These are phyloP conservation scores for Coturnix japonica DNA, from an alignment of 2,113 vertebrate species.

Conservation along the genomic window DNA sequence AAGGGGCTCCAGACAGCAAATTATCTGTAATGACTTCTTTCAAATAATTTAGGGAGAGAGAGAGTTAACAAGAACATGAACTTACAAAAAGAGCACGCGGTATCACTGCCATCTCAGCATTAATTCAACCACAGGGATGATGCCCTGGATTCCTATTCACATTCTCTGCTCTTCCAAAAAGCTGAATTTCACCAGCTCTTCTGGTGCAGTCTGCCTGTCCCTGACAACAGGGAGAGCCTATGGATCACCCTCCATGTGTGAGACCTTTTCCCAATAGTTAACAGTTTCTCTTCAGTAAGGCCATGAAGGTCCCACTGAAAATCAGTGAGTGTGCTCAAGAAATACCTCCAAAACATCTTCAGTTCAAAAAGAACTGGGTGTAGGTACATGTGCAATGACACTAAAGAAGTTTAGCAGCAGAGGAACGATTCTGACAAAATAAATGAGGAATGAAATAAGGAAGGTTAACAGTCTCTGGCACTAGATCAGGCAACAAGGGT, in stretches of 20 bases:
- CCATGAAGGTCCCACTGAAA: not conserved
- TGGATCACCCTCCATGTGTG: not conserved
- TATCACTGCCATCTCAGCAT: not conserved
- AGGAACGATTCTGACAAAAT: not conserved
- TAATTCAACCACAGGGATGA: not conserved
- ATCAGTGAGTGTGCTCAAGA: not conserved
- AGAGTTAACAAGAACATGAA: not conserved
- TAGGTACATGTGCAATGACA: too few relatives aligned
- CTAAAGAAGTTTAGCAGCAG: not conserved
- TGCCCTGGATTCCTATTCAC: not conserved
- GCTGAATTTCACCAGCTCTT: not conserved
- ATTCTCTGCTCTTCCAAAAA: constrained; percentile 7
- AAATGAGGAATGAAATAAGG: not conserved
- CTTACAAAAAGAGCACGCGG: not conserved
- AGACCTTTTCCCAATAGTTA: not conserved
- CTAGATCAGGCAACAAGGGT: not conserved
- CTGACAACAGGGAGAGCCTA: not conserved
- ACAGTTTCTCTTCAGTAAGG: not conserved
- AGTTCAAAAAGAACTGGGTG: not conserved
- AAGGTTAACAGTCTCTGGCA: not conserved
- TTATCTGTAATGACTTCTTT: not conserved
- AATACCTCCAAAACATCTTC: not conserved
- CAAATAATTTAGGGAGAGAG: not conserved
- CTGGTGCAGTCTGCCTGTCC: not conserved
- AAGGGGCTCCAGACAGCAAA: not conserved